Conservation (phyloP, 2,797 vertebrate genomes). For the Cuniculus paca region DNA sequence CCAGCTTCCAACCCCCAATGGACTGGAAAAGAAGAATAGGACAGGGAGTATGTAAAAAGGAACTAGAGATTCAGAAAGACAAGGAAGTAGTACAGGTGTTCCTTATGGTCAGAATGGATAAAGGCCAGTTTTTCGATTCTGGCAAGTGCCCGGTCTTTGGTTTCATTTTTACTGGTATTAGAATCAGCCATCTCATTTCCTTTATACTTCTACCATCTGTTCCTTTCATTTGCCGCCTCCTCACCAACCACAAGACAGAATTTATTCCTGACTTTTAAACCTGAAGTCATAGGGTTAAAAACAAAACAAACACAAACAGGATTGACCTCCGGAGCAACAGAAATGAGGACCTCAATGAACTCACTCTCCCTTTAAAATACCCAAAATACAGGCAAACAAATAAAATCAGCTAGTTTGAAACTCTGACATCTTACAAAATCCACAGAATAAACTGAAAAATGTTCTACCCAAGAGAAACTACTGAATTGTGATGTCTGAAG, state of each 20-base stretch:
- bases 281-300: slow-evolving; percentile 4
- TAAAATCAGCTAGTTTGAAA: slow-evolving; percentile 3
- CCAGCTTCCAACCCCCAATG: slow-evolving; percentile 7
- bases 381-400: slow-evolving; percentile 50
- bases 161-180: neutral
- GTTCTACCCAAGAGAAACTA: slow-evolving; percentile 35
- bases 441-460: slow-evolving; percentile 51
- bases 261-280: neutral
- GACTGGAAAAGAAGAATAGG: neutral
- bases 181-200: slow-evolving; percentile 11
- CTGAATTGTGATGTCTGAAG: neutral
- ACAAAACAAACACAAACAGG: neutral
- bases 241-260: neutral
- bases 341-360: slow-evolving; percentile 43
- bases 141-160: neutral
- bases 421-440: slow-evolving; percentile 13
- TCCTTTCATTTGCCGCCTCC: neutral
- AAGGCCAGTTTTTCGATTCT: slow-evolving; percentile 1
- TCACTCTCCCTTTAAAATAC: slow-evolving; percentile 18
- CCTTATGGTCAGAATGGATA: neutral
- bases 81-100: neutral
- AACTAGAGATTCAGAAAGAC: neutral
- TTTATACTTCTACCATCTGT: slow-evolving; percentile 13
- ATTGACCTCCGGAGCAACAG: neutral
- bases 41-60: neutral